Evolutionary conservation across 2,888 invertebrate genomes (phyloP), one percentile per base, ranked within the genome.

Genomic region (Eupithecia exiguata): DNA sequence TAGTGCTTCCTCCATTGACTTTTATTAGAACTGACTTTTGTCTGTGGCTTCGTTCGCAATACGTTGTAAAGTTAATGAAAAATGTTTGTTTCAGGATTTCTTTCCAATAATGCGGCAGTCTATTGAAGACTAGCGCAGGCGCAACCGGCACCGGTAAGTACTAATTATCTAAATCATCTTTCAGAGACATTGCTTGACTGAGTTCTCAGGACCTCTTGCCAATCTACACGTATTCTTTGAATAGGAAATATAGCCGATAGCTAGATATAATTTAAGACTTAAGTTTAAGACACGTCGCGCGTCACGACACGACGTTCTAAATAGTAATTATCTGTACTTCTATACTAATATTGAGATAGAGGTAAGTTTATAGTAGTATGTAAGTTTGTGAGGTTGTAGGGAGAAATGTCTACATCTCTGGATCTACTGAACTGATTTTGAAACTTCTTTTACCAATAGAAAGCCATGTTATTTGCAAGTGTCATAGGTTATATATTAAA

Each of bases 71-170:
- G 21, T 14, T 25, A 21, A 66, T 40, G 16, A 0, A 38, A 1
- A 6, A 18, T 12, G 81, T 81, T 91, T 92, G 89, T 93, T 94
- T 70, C 93, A 92, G 92, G 90, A 88, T 92, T 91, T 89, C 82
- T 69, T 91, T 89, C 88, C 90, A 91, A 93, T 91, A 90, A 93
- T 93, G 94, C 92, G 88, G 90, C 89, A 84, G 86, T 89, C 89
- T 87, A 83, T 91, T 91, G 92, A 89, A 89, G 88, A 87, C 89
- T 92, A 93, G 91, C 89, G 92, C 89, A 87, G 89, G 87, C 88
- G 88, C 85, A 83, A 84, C 86, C 87, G 88, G 89, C 90, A 87
- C 92, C 89, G 91, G 94, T 94, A 75, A 92, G 93, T 91, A 4
- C 5, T 0, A 10, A 21, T 43, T 43, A 43, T 43, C 1, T 7